phyloP scores from a whole-genome alignment of 2,113 vertebrate species.

The Erpornis zantholeuca region DNA sequence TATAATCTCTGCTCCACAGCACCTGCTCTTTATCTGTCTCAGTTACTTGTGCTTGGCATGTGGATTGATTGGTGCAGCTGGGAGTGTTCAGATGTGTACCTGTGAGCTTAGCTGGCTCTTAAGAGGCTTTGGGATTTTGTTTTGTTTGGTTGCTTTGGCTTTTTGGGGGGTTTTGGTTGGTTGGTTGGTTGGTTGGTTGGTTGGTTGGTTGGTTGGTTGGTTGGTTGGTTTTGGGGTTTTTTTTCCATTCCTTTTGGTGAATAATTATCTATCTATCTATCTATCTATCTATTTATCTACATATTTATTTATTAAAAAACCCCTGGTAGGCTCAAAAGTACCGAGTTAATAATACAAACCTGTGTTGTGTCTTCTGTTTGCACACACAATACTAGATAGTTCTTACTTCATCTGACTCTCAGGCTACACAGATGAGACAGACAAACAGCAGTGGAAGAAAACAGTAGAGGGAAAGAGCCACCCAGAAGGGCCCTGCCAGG shows the following conservation, averaged over 20 bases:
- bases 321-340: background rate
- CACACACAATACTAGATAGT: background rate
- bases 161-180: background rate
- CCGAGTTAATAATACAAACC: background rate
- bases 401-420: background rate
- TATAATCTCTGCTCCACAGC: background rate
- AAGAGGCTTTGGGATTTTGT: background rate
- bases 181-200: too few relatives aligned
- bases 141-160: background rate
- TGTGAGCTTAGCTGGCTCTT: background rate
- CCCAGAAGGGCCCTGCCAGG: background rate
- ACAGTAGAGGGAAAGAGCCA: background rate
- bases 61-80: background rate
- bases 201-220: too few relatives aligned
- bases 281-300: background rate
- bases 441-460: background rate
- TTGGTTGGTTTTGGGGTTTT: background rate
- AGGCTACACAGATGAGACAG: background rate
- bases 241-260: background rate
- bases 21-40: background rate
- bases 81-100: background rate
- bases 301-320: background rate
- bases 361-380: background rate
- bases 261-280: background rate
- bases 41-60: background rate